Evolutionary conservation across 2,113 vertebrate species (phyloP).

Genomic region (Pomatostomus ruficeps): DNA sequence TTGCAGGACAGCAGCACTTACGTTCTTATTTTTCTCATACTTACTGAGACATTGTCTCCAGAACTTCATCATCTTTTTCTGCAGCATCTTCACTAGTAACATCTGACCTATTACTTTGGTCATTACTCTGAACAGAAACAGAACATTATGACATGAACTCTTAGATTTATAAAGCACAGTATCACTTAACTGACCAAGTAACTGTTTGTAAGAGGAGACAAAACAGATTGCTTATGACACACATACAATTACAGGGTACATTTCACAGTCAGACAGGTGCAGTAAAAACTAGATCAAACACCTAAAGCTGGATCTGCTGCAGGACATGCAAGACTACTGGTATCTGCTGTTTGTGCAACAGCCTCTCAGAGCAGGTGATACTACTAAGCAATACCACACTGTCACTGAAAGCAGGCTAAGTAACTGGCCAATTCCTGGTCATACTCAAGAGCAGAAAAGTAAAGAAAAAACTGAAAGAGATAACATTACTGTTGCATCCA

Average conservation of each 20-base stretch:
- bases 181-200: background rate
- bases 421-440: background rate
- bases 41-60: slow-evolving; percentile 15
- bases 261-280: background rate
- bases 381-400: background rate
- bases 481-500: background rate
- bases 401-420: background rate
- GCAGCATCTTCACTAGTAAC: background rate
- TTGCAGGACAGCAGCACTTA: background rate
- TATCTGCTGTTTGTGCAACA: background rate
- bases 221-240: background rate
- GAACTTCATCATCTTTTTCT: background rate
- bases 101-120: background rate
- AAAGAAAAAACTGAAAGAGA: background rate
- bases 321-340: background rate
- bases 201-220: background rate
- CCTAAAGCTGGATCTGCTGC: background rate
- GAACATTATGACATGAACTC: background rate
- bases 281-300: background rate
- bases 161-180: background rate
- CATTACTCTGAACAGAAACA: background rate
- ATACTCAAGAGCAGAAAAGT: background rate
- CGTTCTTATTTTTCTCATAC: background rate
- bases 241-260: background rate
- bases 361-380: background rate